phyloP scores from a whole-genome alignment of 2,113 vertebrate genomes.

The Oryzias celebensis region DNA sequence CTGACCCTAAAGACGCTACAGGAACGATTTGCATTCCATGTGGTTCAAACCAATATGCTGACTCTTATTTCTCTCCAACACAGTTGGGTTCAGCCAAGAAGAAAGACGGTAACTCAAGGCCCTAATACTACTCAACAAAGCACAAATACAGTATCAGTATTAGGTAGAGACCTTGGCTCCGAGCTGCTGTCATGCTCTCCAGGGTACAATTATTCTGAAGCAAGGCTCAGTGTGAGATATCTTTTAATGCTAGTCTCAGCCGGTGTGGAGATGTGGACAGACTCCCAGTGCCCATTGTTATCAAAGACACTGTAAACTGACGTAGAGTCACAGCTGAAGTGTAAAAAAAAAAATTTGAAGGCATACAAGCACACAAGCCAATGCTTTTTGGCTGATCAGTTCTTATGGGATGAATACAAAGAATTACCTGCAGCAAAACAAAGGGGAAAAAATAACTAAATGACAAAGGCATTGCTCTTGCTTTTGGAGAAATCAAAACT shows the following conservation, averaged over 20 bases:
- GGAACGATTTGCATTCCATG: slow-evolving; percentile 15
- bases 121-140: slow-evolving; percentile 4
- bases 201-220: slow-evolving; percentile 55
- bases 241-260: slow-evolving; percentile 38
- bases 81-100: not conserved
- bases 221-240: slow-evolving; percentile 33
- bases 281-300: slow-evolving; percentile 16
- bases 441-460: too few species aligned
- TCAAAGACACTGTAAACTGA: slow-evolving; percentile 35
- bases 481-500: too few species aligned
- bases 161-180: slow-evolving; percentile 16
- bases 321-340: not conserved
- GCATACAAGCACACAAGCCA: not conserved
- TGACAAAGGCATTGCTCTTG: too few species aligned
- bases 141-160: slow-evolving; percentile 8
- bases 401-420: not conserved
- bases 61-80: slow-evolving; percentile 5
- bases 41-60: slow-evolving; percentile 22
- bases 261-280: slow-evolving; percentile 27
- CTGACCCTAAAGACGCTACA: slow-evolving; percentile 1
- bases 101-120: slow-evolving; percentile 4
- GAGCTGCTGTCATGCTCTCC: slow-evolving; percentile 23
- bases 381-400: not conserved
- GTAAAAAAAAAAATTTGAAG: not conserved
- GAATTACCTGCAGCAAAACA: not conserved